These are phyloP conservation scores for Lampris megalopsis DNA, from an alignment of 2,113 vertebrate species.

Conservation along the genomic window DNA sequence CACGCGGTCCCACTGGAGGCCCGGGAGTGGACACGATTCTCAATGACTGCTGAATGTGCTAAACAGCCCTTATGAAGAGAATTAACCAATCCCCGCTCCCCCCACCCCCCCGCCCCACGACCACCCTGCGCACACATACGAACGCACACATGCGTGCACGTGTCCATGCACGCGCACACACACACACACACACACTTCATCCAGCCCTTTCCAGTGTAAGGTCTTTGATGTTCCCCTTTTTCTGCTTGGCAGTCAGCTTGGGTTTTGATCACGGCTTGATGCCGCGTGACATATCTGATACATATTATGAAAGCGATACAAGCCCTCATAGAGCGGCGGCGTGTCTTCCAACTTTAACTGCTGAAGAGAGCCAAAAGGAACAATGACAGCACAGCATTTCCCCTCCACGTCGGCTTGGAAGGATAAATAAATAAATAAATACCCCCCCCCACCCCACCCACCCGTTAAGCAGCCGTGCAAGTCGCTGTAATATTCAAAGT, in stretches of 20 bases:
- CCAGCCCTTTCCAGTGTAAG: constrained; percentile 59
- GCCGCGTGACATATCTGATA: constrained; percentile 76
- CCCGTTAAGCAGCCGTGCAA: constrained; percentile 53
- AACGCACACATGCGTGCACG: neutral
- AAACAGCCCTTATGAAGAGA: constrained; percentile 69
- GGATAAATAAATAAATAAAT: constrained; percentile 17
- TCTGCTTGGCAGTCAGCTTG: constrained; percentile 73
- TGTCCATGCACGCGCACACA: neutral
- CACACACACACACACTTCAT: constrained; percentile 31
- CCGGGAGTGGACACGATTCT: constrained; percentile 72
- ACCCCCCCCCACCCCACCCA: too few species aligned
- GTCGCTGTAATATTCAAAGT: constrained; percentile 68
- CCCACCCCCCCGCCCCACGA: neutral
- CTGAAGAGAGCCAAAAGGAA: constrained; percentile 40
- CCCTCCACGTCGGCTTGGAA: constrained; percentile 21
- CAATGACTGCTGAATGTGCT: constrained; percentile 67
- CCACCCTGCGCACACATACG: constrained; percentile 18
- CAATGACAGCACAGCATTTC: constrained; percentile 56
- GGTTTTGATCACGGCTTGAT: constrained; percentile 82
- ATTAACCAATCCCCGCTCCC: constrained; percentile 65
- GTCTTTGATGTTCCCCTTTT: constrained; percentile 80
- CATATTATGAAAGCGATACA: constrained; percentile 77
- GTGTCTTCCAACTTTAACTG: constrained; percentile 64
- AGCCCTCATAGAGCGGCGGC: constrained; percentile 61
- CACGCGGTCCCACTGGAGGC: constrained; percentile 78